Percentiles rank a stretch among this genome's conserved stretches.
Conservation (phyloP, 2,113 vertebrate genomes). For the Oreochromis spilurus region DNA sequence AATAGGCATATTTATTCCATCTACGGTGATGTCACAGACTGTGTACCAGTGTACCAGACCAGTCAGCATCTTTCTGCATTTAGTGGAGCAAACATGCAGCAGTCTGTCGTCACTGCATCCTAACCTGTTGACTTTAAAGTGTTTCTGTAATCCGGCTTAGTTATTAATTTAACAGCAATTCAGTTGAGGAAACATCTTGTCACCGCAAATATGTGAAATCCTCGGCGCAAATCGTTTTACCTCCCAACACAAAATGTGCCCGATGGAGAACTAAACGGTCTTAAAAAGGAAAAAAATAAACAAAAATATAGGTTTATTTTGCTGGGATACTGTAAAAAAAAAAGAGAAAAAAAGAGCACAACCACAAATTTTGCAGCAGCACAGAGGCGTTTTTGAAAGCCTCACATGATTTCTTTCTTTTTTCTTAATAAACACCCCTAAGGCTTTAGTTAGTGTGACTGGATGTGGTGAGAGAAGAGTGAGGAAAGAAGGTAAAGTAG, state of each 20-base stretch:
- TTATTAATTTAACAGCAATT: neutral
- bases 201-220: neutral
- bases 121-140: neutral
- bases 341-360: neutral
- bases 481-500: neutral
- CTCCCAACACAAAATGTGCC: neutral
- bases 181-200: neutral
- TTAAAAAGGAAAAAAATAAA: neutral
- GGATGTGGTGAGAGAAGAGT: neutral
- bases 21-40: neutral
- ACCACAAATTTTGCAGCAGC: neutral
- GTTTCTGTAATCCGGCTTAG: neutral
- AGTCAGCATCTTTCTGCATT: constrained; percentile 8
- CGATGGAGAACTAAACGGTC: neutral
- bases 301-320: neutral
- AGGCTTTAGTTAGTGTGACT: neutral
- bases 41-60: neutral
- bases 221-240: neutral
- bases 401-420: neutral
- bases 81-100: neutral
- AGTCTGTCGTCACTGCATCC: neutral
- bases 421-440: neutral
- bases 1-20: neutral
- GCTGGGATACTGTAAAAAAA: neutral
- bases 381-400: neutral